phyloP scores from a whole-genome alignment of 2,113 vertebrate species.

The Scomber japonicus region DNA sequence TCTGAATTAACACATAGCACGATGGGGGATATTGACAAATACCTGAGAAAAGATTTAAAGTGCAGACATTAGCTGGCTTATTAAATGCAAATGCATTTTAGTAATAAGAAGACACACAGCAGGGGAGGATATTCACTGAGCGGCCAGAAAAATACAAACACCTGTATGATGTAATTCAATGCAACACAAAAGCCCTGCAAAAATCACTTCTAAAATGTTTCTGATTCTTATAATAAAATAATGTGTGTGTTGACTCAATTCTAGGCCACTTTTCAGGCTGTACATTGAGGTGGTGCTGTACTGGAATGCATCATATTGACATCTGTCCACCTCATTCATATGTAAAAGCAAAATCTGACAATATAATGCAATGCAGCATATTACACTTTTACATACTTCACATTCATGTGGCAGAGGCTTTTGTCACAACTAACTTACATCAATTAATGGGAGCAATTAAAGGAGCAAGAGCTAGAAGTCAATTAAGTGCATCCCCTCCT shows the following conservation, averaged over 20 bases:
- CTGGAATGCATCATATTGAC: not conserved
- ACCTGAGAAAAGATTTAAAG: constrained; percentile 24
- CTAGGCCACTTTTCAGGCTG: not conserved
- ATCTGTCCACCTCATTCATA: not conserved
- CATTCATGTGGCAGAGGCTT: not conserved
- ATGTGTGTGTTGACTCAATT: not conserved
- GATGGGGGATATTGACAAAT: constrained; percentile 26
- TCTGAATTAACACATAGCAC: constrained; percentile 34
- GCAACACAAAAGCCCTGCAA: not conserved
- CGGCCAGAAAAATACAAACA: constrained; percentile 21
- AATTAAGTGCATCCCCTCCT: not conserved
- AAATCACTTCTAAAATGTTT: not conserved
- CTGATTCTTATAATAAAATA: not conserved
- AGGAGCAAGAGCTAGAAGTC: too few species aligned
- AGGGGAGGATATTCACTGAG: not conserved
- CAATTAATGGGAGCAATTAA: too few species aligned
- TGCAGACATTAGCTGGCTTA: constrained; percentile 12
- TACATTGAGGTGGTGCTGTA: not conserved
- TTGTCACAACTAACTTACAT: not conserved
- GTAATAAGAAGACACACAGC: not conserved
- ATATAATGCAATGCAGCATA: not conserved
- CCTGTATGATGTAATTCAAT: constrained; percentile 22
- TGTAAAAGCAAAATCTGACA: not conserved
- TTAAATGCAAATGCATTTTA: constrained; percentile 12
- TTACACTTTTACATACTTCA: not conserved